phyloP scores from a whole-genome alignment of 2,797 vertebrate genomes.

The Poecilia gillii region DNA sequence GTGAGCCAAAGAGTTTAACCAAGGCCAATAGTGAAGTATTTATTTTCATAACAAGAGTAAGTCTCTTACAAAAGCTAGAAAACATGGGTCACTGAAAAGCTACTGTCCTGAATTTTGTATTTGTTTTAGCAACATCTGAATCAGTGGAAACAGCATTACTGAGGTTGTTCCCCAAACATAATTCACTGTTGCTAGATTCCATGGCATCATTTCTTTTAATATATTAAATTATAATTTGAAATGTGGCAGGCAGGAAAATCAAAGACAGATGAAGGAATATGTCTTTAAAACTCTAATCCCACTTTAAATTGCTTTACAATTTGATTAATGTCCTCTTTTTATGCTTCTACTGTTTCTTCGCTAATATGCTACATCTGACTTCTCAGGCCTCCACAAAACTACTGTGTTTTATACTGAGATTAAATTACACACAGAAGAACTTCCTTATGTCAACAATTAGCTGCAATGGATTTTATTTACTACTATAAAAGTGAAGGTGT shows the following conservation, averaged over 20 bases:
- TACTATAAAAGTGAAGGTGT: neutral
- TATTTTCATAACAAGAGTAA: neutral
- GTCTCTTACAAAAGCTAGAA: neutral
- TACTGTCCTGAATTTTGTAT: neutral
- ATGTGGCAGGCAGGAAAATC: neutral
- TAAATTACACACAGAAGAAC: neutral
- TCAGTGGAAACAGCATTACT: neutral
- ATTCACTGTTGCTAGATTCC: neutral
- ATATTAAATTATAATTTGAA: neutral
- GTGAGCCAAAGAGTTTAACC: neutral
- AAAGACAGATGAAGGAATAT: neutral
- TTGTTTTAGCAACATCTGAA: neutral
- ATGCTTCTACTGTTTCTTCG: neutral
- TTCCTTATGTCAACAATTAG: neutral
- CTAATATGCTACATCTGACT: neutral
- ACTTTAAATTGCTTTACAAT: neutral
- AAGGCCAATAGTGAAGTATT: neutral
- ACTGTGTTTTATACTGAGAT: neutral
- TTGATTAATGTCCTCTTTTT: neutral
- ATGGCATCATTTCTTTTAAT: neutral
- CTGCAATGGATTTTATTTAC: neutral
- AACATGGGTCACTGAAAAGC: neutral
- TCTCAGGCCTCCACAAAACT: neutral
- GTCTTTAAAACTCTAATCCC: neutral
- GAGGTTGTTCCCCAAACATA: neutral